Evolutionary conservation across 2,888 invertebrate species (phyloP).

Genomic region (Phymatocera aterrima): DNA sequence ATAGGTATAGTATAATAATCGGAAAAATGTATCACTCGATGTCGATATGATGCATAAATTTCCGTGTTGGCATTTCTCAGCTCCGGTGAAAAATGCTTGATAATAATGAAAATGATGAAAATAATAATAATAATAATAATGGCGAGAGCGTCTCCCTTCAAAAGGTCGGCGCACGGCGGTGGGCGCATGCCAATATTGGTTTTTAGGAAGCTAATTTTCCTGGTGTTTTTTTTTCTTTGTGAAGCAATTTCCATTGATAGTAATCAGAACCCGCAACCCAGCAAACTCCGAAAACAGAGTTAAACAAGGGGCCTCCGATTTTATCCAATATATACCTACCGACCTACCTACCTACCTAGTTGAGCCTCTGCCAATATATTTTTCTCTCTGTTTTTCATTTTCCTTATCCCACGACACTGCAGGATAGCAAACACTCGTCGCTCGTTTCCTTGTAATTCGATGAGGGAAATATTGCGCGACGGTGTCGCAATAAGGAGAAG

Average conservation of each 20-base stretch:
- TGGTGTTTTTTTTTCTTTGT: not conserved
- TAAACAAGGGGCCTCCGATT: not conserved
- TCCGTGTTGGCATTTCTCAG: too few relatives aligned
- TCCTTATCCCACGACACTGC: too few relatives aligned
- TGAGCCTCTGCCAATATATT: conserved; percentile 7
- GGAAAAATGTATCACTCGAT: too few relatives aligned
- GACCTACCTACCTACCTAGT: not conserved
- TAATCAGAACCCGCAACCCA: not conserved
- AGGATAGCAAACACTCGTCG: too few relatives aligned
- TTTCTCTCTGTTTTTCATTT: not conserved
- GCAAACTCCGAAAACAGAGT: not conserved
- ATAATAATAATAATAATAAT: not conserved
- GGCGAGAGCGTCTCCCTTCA: not conserved
- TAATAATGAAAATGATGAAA: not conserved
- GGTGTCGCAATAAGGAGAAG: too few relatives aligned
- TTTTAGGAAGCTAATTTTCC: conserved; percentile 5
- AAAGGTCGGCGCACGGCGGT: not conserved
- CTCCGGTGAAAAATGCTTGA: not conserved
- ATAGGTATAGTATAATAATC: too few relatives aligned
- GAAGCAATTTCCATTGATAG: conserved; percentile 28
- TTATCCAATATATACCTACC: conserved; percentile 6
- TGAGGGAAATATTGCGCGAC: too few relatives aligned
- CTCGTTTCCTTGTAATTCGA: too few relatives aligned
- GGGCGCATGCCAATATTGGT: not conserved
- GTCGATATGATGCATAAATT: too few relatives aligned